phyloP scores from a whole-genome alignment of 2,113 vertebrate genomes.

The Chloebia gouldiae region DNA sequence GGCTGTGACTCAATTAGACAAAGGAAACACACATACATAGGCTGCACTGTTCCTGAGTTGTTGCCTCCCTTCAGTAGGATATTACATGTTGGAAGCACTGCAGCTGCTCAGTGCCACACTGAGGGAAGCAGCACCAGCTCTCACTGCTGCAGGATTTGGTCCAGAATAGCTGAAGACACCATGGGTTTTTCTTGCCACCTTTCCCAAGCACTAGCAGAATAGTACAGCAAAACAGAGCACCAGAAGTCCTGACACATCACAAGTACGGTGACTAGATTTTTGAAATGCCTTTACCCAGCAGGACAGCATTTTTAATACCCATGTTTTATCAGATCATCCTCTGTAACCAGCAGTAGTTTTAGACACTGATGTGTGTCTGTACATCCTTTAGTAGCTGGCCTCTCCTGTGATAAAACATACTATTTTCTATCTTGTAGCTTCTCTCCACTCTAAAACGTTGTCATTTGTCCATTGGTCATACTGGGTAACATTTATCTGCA shows the following conservation, averaged over 20 bases:
- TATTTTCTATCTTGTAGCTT: not conserved
- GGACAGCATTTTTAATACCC: not conserved
- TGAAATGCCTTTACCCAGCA: not conserved
- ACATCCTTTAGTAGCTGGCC: not conserved
- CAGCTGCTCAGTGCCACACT: not conserved
- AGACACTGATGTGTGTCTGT: not conserved
- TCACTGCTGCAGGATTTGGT: not conserved
- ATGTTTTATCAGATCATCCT: constrained; percentile 6
- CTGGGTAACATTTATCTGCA: not conserved
- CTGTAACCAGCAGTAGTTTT: not conserved
- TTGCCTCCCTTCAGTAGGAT: not conserved
- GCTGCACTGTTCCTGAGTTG: not conserved
- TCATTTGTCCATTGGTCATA: not conserved
- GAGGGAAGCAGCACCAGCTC: not conserved
- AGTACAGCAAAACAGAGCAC: not conserved
- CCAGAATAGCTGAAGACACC: not conserved
- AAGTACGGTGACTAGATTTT: not conserved
- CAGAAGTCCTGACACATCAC: not conserved
- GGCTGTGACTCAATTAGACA: not conserved
- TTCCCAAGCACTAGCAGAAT: not conserved
- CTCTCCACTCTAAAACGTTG: not conserved
- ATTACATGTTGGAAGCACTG: not conserved
- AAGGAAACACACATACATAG: not conserved
- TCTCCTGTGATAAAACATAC: not conserved
- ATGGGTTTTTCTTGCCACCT: not conserved